Conservation (phyloP, 2,797 vertebrate species). For the Gymnothorax javanicus region DNA sequence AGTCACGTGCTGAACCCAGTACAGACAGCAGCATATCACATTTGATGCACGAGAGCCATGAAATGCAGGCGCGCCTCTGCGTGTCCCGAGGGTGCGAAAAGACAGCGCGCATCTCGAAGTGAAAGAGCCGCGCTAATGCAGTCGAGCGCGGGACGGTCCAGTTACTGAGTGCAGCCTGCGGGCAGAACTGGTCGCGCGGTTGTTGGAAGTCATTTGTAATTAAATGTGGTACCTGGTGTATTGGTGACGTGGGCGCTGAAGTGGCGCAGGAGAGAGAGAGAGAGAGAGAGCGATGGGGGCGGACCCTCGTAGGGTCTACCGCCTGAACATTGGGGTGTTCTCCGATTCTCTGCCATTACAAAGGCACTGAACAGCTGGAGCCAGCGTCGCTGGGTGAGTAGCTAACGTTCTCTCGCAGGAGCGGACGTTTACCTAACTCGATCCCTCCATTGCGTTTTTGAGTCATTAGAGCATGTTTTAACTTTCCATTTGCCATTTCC, state of each 20-base stretch:
- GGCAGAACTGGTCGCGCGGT: conserved; percentile 34
- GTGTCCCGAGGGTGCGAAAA: neutral
- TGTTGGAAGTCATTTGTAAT: conserved; percentile 56
- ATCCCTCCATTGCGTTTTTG: neutral
- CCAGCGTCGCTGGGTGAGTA: conserved; percentile 58
- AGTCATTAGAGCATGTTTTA: neutral
- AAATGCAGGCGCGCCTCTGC: neutral
- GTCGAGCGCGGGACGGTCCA: conserved; percentile 28
- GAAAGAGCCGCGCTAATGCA: conserved; percentile 37
- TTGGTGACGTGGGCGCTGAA: conserved; percentile 57
- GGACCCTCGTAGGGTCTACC: conserved; percentile 60
- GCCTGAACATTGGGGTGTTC: conserved; percentile 55
- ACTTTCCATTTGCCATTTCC: neutral
- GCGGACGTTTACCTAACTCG: neutral
- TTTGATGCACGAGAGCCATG: neutral
- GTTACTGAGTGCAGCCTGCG: conserved; percentile 38
- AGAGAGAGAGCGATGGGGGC: conserved; percentile 51
- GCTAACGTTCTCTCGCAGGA: conserved; percentile 5
- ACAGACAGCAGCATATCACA: neutral
- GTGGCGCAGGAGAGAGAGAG: conserved; percentile 18
- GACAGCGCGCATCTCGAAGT: neutral
- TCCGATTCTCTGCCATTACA: conserved; percentile 63
- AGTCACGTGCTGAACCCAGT: neutral
- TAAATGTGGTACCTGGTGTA: conserved; percentile 63
- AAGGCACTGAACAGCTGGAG: conserved; percentile 54